Evolutionary conservation across 2,888 invertebrate genomes (phyloP).

Genomic region (Perizoma flavofasciatum): DNA sequence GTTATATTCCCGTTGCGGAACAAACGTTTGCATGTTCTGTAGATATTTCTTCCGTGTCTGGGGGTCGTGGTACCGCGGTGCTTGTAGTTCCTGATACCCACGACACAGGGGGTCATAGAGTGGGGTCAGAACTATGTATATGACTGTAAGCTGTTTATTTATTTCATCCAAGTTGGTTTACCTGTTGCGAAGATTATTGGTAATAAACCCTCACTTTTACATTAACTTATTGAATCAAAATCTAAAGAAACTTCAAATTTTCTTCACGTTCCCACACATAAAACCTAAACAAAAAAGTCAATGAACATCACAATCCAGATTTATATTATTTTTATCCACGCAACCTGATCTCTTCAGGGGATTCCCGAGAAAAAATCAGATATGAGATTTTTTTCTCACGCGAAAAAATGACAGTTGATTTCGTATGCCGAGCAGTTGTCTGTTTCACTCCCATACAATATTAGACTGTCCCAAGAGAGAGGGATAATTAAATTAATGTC

Average conservation of each 20-base stretch:
- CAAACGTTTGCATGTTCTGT: too few species aligned
- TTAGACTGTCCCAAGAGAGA: conserved; percentile 76
- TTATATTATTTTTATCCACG: conserved; percentile 68
- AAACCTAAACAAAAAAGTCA: conserved; percentile 39
- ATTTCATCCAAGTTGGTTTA: too few species aligned
- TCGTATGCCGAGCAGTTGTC: conserved; percentile 65
- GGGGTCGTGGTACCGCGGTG: too few species aligned
- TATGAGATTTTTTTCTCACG: conserved; percentile 81
- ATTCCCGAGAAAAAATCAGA: conserved; percentile 71
- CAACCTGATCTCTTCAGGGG: conserved; percentile 75
- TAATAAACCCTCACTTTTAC: too few species aligned
- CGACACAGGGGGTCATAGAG: too few species aligned
- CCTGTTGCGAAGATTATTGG: too few species aligned
- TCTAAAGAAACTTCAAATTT: conserved; percentile 25
- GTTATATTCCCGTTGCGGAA: too few species aligned
- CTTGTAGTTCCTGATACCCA: too few species aligned
- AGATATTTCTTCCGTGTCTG: too few species aligned
- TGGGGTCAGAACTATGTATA: too few species aligned
- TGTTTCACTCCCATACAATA: conserved; percentile 75
- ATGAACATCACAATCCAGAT: conserved; percentile 61
- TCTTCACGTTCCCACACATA: conserved; percentile 31
- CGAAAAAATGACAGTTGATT: conserved; percentile 80
- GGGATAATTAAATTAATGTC: conserved; percentile 82
- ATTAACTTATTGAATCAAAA: too few species aligned
- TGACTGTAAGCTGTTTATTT: too few species aligned